Evolutionary conservation across 2,113 vertebrate genomes (phyloP).

Genomic region (Solea solea): DNA sequence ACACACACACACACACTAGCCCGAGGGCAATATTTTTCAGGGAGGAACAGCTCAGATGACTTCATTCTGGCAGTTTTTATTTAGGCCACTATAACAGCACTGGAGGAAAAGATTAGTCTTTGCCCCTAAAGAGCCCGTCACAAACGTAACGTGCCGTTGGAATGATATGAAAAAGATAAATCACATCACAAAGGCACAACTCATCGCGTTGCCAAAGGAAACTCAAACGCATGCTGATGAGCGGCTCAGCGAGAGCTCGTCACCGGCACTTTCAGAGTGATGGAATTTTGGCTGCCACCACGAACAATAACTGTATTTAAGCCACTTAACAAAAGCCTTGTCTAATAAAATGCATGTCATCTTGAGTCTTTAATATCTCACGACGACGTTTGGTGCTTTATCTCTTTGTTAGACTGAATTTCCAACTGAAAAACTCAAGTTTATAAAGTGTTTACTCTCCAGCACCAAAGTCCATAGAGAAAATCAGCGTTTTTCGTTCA

Average conservation of each 20-base stretch:
- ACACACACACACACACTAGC: slow-evolving; percentile 15
- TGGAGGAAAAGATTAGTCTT: slow-evolving; percentile 26
- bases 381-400: too few species aligned
- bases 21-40: slow-evolving; percentile 41
- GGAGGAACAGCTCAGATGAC: slow-evolving; percentile 62
- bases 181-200: slow-evolving; percentile 21
- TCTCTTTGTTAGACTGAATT: too few species aligned
- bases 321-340: too few species aligned
- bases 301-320: too few species aligned
- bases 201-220: slow-evolving; percentile 42
- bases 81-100: slow-evolving; percentile 54
- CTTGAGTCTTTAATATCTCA: too few species aligned
- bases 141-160: slow-evolving; percentile 46
- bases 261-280: slow-evolving; percentile 27
- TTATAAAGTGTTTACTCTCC: too few species aligned
- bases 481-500: too few species aligned
- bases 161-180: slow-evolving; percentile 37
- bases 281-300: background rate
- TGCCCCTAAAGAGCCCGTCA: slow-evolving; percentile 41
- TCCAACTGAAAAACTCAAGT: too few species aligned
- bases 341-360: too few species aligned
- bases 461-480: too few species aligned
- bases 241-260: slow-evolving; percentile 48
- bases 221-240: slow-evolving; percentile 43
- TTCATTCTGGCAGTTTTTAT: slow-evolving; percentile 68